phyloP scores from a whole-genome alignment of 2,888 invertebrate species.

The Patella caerulea region DNA sequence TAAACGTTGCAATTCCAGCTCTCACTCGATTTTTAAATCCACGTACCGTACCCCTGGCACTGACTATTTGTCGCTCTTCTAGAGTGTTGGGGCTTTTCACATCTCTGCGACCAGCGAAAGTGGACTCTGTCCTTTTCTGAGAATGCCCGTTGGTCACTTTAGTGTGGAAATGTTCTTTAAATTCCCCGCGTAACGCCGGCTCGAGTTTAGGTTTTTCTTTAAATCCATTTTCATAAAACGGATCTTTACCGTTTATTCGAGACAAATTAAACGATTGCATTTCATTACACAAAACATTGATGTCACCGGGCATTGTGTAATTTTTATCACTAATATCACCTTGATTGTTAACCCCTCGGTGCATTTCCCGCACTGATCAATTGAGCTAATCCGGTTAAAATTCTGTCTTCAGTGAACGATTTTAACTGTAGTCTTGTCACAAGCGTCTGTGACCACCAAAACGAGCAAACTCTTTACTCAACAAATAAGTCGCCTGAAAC shows the following conservation, averaged over 20 bases:
- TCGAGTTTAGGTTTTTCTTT: not conserved
- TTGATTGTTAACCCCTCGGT: not conserved
- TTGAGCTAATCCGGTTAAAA: not conserved
- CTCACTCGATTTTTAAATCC: slow-evolving; percentile 95
- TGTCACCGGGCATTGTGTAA: not conserved
- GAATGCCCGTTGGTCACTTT: not conserved
- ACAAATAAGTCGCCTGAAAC: no score
- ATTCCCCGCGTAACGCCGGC: not conserved
- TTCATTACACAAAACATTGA: not conserved
- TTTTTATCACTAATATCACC: not conserved
- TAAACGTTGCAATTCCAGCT: slow-evolving; percentile 94
- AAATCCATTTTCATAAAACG: slow-evolving; percentile 1
- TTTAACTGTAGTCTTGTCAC: no score
- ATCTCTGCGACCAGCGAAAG: slow-evolving; percentile 56
- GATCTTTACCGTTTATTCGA: not conserved
- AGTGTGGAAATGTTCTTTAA: not conserved
- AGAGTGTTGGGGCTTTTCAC: slow-evolving; percentile 51
- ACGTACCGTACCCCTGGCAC: slow-evolving; percentile 92
- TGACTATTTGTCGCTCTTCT: slow-evolving; percentile 77
- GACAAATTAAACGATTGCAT: not conserved
- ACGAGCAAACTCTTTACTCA: no score
- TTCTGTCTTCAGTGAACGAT: no score
- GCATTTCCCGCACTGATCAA: not conserved
- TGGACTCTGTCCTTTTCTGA: slow-evolving; percentile 27
- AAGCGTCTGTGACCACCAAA: no score